These are phyloP conservation scores for Mesembrinibis cayennensis DNA, from an alignment of 2,113 vertebrate species.

Conservation along the genomic window DNA sequence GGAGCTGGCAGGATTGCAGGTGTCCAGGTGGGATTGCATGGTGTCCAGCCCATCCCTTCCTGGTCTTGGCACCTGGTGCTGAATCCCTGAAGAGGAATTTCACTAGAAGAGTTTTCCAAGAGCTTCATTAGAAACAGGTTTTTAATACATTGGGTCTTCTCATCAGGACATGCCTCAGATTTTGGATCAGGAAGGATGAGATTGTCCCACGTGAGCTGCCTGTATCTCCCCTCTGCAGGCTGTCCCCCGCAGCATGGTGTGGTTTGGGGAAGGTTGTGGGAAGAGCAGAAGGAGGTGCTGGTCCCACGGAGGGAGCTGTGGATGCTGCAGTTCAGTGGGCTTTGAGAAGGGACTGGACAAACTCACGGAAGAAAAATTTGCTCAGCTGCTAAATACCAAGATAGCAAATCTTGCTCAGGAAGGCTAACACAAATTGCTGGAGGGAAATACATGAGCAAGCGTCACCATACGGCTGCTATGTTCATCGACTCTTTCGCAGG, in stretches of 20 bases:
- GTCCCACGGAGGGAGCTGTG: background rate
- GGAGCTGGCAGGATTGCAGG: background rate
- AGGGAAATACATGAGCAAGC: background rate
- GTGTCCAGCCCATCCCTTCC: background rate
- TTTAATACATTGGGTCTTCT: background rate
- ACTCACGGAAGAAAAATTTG: background rate
- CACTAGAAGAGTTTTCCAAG: background rate
- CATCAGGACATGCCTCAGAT: background rate
- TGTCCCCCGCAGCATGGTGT: background rate
- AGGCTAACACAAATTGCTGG: background rate
- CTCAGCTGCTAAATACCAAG: background rate
- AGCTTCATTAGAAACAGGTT: background rate
- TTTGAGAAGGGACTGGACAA: background rate
- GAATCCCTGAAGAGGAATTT: background rate
- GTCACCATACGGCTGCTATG: background rate
- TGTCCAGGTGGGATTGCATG: background rate
- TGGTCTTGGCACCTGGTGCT: background rate
- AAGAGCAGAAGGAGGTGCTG: background rate
- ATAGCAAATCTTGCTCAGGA: background rate
- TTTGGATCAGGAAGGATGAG: background rate
- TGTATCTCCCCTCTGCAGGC: accelerated
- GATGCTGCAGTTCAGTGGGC: background rate
- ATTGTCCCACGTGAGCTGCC: background rate
- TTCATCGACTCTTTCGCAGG: background rate
- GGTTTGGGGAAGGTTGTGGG: background rate